Evolutionary conservation across 2,113 vertebrate genomes (phyloP).

Genomic region (Acanthochromis polyacanthus): DNA sequence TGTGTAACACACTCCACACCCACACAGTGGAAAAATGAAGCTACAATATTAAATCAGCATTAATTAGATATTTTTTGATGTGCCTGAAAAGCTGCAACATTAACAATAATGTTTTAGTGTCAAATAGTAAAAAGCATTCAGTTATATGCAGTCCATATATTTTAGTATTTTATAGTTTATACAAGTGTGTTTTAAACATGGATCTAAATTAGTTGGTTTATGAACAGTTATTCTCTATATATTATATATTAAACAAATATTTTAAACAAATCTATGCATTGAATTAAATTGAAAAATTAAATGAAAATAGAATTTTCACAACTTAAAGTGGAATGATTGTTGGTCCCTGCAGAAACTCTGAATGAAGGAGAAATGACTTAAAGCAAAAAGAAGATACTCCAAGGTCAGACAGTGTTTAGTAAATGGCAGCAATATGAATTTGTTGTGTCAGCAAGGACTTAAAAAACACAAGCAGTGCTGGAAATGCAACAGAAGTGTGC

Average conservation of each 20-base stretch:
- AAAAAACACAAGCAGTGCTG: background rate
- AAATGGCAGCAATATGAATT: background rate
- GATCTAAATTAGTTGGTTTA: too few species aligned
- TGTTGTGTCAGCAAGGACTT: constrained; percentile 31
- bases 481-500: background rate
- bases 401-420: constrained; percentile 9
- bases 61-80: background rate
- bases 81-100: background rate
- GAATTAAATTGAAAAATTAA: background rate
- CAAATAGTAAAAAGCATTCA: too few species aligned
- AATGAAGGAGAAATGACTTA: background rate
- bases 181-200: too few species aligned
- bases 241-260: too few species aligned
- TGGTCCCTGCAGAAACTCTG: background rate
- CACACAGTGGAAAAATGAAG: background rate
- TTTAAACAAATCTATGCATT: too few species aligned
- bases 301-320: background rate
- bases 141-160: too few species aligned
- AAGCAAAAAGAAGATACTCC: constrained; percentile 4
- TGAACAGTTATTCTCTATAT: too few species aligned
- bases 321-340: background rate
- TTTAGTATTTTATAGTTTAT: too few species aligned
- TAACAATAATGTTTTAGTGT: too few species aligned
- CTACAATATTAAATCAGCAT: background rate
- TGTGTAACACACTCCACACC: background rate